These are phyloP conservation scores for Quiscalus mexicanus DNA, from an alignment of 2,113 vertebrate species.

Conservation along the genomic window DNA sequence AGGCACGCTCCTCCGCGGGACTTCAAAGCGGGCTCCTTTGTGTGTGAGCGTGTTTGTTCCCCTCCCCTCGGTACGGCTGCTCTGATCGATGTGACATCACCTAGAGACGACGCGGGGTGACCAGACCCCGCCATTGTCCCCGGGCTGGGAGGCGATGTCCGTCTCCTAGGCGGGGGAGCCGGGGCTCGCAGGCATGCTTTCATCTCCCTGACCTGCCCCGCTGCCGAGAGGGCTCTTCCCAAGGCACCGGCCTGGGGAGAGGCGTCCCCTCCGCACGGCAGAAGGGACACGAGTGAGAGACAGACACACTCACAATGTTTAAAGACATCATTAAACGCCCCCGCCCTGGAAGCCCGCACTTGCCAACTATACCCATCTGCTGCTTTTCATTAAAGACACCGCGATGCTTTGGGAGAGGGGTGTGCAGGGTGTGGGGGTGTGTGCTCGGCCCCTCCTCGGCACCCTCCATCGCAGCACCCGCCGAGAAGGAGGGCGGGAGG, in stretches of 20 bases:
- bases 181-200: slow-evolving; percentile 86
- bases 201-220: slow-evolving; percentile 85
- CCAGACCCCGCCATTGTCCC: slow-evolving; percentile 81
- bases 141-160: slow-evolving; percentile 83
- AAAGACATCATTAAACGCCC: slow-evolving; percentile 29
- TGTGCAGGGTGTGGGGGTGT: accelerated
- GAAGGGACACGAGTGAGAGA: slow-evolving; percentile 70
- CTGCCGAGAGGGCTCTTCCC: slow-evolving; percentile 61
- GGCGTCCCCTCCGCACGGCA: slow-evolving; percentile 54
- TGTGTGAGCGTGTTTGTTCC: slow-evolving; percentile 64
- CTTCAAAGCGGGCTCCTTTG: slow-evolving; percentile 79
- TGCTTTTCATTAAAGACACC: background rate
- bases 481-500: background rate
- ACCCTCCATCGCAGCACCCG: background rate
- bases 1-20: slow-evolving; percentile 80
- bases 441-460: background rate
- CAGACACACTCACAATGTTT: slow-evolving; percentile 29
- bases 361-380: slow-evolving; percentile 24
- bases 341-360: background rate
- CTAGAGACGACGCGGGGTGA: slow-evolving; percentile 76
- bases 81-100: slow-evolving; percentile 85
- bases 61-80: slow-evolving; percentile 80
- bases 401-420: background rate
- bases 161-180: slow-evolving; percentile 88
- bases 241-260: slow-evolving; percentile 57